Evolutionary conservation across 2,113 vertebrate genomes (phyloP), one percentile per base, ranked within the genome.

Genomic region (Donacobius atricapilla): DNA sequence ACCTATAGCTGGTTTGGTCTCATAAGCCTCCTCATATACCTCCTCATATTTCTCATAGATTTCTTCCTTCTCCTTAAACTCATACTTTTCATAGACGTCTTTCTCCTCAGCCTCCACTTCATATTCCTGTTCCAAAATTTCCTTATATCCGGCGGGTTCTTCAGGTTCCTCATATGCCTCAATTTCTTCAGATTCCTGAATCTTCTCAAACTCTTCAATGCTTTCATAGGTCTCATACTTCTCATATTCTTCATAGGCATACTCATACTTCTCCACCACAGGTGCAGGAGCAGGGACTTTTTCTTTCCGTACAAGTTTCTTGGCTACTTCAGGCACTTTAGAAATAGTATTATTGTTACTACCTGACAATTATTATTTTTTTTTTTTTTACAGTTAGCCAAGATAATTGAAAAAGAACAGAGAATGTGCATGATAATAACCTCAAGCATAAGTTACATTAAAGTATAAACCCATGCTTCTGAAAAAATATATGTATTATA

Each of bases 1-100:
- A 98, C 98, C 98, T 98, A 89, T 96, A 64, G 97, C 87, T 91
- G 97, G 95, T 20, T 83, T 89, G 71, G 95, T 96, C 48, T 97
- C 89, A 3, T 97, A 95, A 56, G 92, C 71, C 56, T 97, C 96
- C 50, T 97, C 94, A 33, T 97, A 97, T 6, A 61, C 82, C 50
- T 97, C 95, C 50, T 96, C 93, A 14, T 89, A 89, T 60, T 94
- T 92, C 77, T 97, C 96, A 89, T 71, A 94, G 86, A 94, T 66
- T 25, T 96, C 91, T 91, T 97, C 95, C 22, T 80, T 68, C 64
- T 93, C 91, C 35, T 78, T 77, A 70, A 94, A 81, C 40, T 89
- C 76, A 48, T 97, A 93, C 22, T 95, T 58, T 66, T 94, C 93
- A 84, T 96, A 97, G 61, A 45, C 13, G 25, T 95, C 94, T 85